A percentile compares a stretch with the other conserved stretches of the same genome.
Evolutionary conservation across 2,888 invertebrate species (phyloP).

Genomic region (Cyclophora punctaria): DNA sequence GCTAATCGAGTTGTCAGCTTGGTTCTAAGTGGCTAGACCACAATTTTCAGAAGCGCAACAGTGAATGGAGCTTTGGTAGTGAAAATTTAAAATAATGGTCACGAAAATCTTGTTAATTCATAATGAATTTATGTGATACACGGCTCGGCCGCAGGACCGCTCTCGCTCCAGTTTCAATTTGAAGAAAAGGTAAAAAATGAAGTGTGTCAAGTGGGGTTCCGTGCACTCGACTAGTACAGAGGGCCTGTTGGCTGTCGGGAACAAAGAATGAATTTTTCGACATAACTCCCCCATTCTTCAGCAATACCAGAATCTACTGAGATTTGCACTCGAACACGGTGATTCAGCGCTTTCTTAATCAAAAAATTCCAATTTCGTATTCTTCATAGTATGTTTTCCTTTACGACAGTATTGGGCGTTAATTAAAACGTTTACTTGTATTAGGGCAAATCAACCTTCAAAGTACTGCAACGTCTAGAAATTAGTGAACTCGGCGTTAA

Average conservation of each 20-base stretch:
- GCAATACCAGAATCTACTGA: constrained; percentile 48
- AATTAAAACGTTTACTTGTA: no score
- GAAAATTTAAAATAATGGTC: constrained; percentile 26
- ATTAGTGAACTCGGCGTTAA: no score
- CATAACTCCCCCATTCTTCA: constrained; percentile 41
- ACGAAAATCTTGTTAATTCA: constrained; percentile 39
- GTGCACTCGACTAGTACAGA: constrained; percentile 49
- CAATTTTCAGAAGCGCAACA: no score
- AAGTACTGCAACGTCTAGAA: no score
- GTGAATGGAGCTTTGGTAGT: not conserved
- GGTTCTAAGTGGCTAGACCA: no score
- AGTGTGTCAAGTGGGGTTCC: constrained; percentile 68
- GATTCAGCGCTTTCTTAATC: constrained; percentile 32
- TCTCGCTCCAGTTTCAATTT: constrained; percentile 59
- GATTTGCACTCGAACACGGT: constrained; percentile 44
- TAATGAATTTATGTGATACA: constrained; percentile 44
- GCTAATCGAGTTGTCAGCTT: no score
- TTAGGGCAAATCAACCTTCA: no score
- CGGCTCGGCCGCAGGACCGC: constrained; percentile 31
- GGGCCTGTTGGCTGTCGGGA: constrained; percentile 59
- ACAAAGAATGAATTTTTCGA: constrained; percentile 59
- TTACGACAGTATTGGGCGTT: no score
- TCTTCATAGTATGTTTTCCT: not conserved
- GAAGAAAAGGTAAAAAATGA: constrained; percentile 65
- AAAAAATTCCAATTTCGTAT: constrained; percentile 6